These are phyloP conservation scores for Aurelia coerulea DNA, from an alignment of 30 jellyfish, hydroid and myxozoan genomes.

Conservation along the genomic window DNA sequence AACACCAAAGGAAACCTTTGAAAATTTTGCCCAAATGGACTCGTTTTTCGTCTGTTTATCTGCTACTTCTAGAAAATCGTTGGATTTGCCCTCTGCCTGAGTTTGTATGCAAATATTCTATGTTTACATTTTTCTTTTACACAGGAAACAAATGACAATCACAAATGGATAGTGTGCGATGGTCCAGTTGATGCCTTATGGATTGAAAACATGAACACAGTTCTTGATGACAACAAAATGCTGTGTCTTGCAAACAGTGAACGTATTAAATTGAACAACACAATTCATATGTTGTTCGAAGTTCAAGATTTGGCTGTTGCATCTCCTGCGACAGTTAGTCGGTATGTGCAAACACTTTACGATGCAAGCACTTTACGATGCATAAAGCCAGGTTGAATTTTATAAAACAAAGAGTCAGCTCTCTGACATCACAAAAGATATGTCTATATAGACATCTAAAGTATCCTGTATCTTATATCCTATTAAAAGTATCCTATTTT, in stretches of 20 bases:
- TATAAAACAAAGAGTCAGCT: too few relatives aligned
- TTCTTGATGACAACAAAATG: constrained; percentile 96
- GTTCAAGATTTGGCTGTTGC: constrained; percentile 97
- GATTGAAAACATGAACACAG: constrained; percentile 98
- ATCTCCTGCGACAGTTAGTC: constrained; percentile 97
- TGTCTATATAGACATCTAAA: too few relatives aligned
- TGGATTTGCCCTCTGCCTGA: too few relatives aligned
- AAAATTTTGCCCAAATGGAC: too few relatives aligned
- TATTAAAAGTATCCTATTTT: too few relatives aligned
- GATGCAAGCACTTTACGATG: too few relatives aligned
- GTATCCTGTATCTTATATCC: too few relatives aligned
- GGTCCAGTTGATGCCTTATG: constrained; percentile 98
- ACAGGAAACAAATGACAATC: constrained; percentile 93
- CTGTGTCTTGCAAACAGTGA: constrained; percentile 96
- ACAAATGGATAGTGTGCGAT: constrained; percentile 96
- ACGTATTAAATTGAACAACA: constrained; percentile 84
- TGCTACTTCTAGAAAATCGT: too few relatives aligned
- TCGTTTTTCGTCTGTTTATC: too few relatives aligned
- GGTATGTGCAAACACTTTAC: constrained; percentile 31
- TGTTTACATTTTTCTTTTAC: background rate
- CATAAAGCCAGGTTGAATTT: too few relatives aligned
- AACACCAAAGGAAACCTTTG: too few relatives aligned
- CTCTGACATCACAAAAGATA: too few relatives aligned
- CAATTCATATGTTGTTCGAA: constrained; percentile 93
- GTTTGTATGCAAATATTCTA: background rate